Conservation (phyloP, 2,797 vertebrate genomes). For the Cyprinella venusta region DNA sequence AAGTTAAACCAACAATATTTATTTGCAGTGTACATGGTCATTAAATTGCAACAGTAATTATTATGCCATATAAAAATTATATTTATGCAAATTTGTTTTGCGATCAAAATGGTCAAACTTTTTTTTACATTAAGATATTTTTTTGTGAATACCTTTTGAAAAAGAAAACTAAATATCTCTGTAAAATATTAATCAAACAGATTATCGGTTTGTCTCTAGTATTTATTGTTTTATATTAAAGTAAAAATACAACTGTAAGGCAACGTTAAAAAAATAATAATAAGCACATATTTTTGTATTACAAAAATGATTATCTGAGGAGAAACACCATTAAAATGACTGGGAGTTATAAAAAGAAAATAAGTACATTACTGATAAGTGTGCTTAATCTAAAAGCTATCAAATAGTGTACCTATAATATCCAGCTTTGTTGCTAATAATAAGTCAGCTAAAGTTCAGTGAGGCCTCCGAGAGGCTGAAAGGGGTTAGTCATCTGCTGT, state of each 20-base stretch:
- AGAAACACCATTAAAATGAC: not conserved
- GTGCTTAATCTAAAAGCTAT: not conserved
- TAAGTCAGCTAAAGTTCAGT: constrained; percentile 12
- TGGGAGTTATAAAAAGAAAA: not conserved
- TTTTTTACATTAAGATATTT: not conserved
- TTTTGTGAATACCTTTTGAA: not conserved
- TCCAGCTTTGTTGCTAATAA: constrained; percentile 9
- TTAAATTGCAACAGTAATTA: not conserved
- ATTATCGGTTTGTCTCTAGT: not conserved
- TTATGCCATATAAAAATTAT: not conserved
- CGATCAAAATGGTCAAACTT: not conserved
- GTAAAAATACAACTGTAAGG: not conserved
- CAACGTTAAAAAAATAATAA: not conserved
- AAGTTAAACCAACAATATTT: too few species aligned
- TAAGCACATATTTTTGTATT: not conserved
- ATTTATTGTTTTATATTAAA: not conserved
- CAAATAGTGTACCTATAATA: constrained; percentile 12
- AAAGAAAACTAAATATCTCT: too few species aligned
- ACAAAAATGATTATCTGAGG: not conserved
- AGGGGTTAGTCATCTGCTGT: constrained; percentile 37
- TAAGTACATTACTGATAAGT: not conserved
- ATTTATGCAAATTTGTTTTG: not conserved
- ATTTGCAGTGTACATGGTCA: too few species aligned
- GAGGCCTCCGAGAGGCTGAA: constrained; percentile 36
- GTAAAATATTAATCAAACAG: too few species aligned